These are phyloP conservation scores for Micoletzkya japonica DNA, from an alignment of 2,888 invertebrate species.

Conservation along the genomic window DNA sequence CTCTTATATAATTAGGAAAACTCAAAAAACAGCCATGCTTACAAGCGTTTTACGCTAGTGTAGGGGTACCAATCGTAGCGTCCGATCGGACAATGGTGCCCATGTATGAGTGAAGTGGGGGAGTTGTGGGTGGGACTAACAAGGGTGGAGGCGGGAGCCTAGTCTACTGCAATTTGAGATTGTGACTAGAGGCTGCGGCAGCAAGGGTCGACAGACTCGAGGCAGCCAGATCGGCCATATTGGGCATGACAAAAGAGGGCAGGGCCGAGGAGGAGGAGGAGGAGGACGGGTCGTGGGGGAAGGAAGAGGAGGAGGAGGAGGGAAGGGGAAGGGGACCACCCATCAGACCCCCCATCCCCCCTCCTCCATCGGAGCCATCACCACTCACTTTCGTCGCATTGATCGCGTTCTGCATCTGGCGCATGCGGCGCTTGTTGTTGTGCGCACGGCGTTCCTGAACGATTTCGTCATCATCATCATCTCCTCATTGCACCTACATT, in stretches of 20 bases:
- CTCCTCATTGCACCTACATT: neutral
- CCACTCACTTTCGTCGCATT: constrained; percentile 41
- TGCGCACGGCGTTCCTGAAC: constrained; percentile 53
- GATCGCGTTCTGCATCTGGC: constrained; percentile 56
- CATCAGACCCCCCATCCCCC: neutral
- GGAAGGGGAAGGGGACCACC: neutral
- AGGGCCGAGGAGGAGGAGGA: constrained; percentile 2
- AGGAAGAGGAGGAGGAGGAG: neutral
- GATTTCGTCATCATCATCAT: neutral
- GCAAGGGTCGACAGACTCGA: too few species aligned
- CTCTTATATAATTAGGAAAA: too few species aligned
- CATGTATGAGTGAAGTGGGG: too few species aligned
- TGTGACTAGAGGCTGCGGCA: too few species aligned
- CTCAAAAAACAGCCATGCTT: too few species aligned
- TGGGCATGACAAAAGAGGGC: neutral
- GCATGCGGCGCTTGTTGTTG: constrained; percentile 56
- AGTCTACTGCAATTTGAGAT: too few species aligned
- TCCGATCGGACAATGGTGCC: too few species aligned
- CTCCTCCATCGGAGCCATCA: neutral
- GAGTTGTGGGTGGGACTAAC: too few species aligned
- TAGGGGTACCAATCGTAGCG: too few species aligned
- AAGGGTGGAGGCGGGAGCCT: too few species aligned
- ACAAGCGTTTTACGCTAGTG: too few species aligned
- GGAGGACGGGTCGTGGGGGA: neutral
- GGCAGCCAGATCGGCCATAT: constrained; percentile 4